Conservation (phyloP, 2,888 invertebrate genomes). For the Cephus nigrinus region DNA sequence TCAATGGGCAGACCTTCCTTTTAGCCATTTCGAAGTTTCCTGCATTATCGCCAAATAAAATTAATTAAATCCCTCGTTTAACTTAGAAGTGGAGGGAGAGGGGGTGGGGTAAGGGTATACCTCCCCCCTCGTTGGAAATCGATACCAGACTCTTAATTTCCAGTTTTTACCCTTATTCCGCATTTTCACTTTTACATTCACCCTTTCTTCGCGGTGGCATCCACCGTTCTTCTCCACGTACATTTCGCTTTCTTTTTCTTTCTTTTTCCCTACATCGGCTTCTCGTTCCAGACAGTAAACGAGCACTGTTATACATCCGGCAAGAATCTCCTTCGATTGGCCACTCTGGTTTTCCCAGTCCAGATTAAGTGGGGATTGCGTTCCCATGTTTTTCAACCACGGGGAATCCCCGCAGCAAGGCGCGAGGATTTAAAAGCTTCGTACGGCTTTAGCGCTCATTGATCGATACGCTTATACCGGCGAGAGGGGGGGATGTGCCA, state of each 20-base stretch:
- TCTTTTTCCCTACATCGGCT: neutral
- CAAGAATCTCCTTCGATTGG: conserved; percentile 9
- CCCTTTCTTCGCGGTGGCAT: too few species aligned
- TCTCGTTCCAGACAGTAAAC: too few species aligned
- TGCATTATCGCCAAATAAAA: conserved; percentile 39
- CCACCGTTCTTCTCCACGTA: too few species aligned
- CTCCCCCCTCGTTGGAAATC: conserved; percentile 29
- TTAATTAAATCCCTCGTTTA: conserved; percentile 37
- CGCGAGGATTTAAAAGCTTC: conserved; percentile 3
- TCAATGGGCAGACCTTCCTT: too few species aligned
- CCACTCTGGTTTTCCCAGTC: conserved; percentile 2
- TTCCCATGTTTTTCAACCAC: conserved; percentile 2
- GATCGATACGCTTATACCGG: too few species aligned
- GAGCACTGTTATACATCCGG: conserved; percentile 15
- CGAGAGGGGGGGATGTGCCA: too few species aligned
- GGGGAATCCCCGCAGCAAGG: neutral
- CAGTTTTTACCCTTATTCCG: conserved; percentile 5
- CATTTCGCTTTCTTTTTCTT: conserved; percentile 19
- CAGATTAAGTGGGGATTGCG: neutral
- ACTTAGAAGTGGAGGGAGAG: neutral
- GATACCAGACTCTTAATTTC: conserved; percentile 34
- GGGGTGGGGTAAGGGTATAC: conserved; percentile 13
- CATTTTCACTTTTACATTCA: too few species aligned
- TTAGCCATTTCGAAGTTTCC: conserved; percentile 17
- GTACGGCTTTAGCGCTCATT: neutral